Base-by-base conservation (phyloP, 2,113 vertebrate species). In the Oenanthe oenanthe region DNA sequence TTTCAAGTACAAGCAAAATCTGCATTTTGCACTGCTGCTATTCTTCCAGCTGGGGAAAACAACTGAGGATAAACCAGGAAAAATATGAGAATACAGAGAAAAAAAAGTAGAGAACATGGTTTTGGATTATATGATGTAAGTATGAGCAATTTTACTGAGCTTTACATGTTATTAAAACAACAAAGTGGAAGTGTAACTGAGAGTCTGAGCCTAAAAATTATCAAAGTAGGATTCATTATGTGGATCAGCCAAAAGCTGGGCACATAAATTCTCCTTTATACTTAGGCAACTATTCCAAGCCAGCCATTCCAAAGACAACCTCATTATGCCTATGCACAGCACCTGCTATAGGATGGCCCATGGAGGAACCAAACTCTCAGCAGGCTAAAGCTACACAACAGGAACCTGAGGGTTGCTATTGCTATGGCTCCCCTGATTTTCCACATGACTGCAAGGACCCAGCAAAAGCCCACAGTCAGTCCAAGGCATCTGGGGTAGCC, bases 1-100 rank as follows among this genome's bases (percentile, higher is more conserved):
- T 78, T 71, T 67, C 32, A 36, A 92, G 42, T 58, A 65, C 38
- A 71, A 81, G 48, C 62, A 90, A 51, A 93, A 92, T 34, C 62
- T 66, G 13, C 56, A 70, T 76, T 88, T 88, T 76, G 25, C 70
- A 81, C 38, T 71, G 58, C 60, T 83, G 56, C 13, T 73, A 10
- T 61, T 70, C 38, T 68, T 88, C 83, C 79, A 56, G 56, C 32
- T 84, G 17, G 32, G 21, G n/a, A 91, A 80, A 89, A 75, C 1
- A 1, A 31, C 1, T 21, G 76, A 43, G 58, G 19, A 24, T 43
- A 88, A 88, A 70, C 8, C 42, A 67, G 29, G 47, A 83, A 82
- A 79, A 85, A 76, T 5, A 58, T 3, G 19, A 83, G 54, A 87
- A 57, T 29, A 61, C 45, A 86, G 28, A 79, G 7, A 26, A 24